phyloP scores from a whole-genome alignment of 2,113 vertebrate species.

The Phrynosoma platyrhinos region DNA sequence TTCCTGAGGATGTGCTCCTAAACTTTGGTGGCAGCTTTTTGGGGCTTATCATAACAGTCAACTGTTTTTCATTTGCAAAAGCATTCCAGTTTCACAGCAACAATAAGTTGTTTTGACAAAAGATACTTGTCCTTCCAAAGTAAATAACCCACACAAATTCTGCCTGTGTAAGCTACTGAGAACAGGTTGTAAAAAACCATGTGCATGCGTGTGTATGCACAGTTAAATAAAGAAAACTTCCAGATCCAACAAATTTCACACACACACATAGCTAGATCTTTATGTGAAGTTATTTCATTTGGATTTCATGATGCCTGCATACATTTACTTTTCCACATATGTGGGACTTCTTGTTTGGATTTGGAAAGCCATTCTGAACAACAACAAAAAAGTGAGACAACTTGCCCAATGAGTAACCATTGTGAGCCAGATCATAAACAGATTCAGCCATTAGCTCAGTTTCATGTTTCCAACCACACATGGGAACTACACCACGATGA shows the following conservation, averaged over 20 bases:
- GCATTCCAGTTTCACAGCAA: slow-evolving; percentile 78
- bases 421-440: neutral
- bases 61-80: slow-evolving; percentile 78
- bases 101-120: slow-evolving; percentile 77
- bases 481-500: neutral
- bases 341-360: neutral
- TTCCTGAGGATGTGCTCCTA: slow-evolving; percentile 79
- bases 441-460: neutral
- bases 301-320: neutral
- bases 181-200: rapidly evolving
- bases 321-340: neutral
- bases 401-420: neutral
- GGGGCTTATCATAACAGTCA: slow-evolving; percentile 75
- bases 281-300: neutral
- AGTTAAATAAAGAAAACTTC: neutral
- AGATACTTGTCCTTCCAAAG: slow-evolving; percentile 74
- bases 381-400: neutral
- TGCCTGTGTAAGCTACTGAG: neutral
- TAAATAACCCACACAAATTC: slow-evolving; percentile 68
- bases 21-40: slow-evolving; percentile 60
- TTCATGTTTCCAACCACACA: slow-evolving; percentile 21
- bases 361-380: neutral
- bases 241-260: neutral
- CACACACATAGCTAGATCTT: neutral
- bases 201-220: neutral